Percentiles rank a stretch among this genome's conserved stretches.
Evolutionary conservation across 1,140 invertebrate genomes (phyloP).

Genomic region (Saccostrea echinata): DNA sequence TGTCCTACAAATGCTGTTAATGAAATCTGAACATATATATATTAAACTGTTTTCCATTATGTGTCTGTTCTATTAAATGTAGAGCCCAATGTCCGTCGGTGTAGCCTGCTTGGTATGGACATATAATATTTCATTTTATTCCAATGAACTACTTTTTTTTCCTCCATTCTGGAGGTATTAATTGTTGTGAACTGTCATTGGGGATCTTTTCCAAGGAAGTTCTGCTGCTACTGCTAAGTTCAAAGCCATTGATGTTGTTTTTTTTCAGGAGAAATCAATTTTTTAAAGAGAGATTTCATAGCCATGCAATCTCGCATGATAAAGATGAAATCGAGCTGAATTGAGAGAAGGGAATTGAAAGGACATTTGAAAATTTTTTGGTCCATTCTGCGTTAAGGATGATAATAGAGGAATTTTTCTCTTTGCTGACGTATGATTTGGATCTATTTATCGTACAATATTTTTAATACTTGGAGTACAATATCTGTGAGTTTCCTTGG

Average conservation of each 20-base stretch:
- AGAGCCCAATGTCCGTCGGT: too few relatives aligned
- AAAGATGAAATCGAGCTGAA: not conserved
- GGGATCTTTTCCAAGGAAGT: not conserved
- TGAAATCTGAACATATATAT: too few relatives aligned
- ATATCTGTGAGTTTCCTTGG: too few relatives aligned
- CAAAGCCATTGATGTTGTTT: not conserved
- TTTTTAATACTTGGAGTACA: too few relatives aligned
- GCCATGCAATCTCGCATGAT: not conserved
- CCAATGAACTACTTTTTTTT: not conserved
- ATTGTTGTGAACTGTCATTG: not conserved
- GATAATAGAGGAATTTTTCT: too few relatives aligned
- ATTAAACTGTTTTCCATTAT: too few relatives aligned
- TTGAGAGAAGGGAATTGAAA: not conserved
- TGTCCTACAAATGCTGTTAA: too few relatives aligned
- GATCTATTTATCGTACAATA: too few relatives aligned
- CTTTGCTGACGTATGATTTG: too few relatives aligned
- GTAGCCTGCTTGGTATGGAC: too few relatives aligned
- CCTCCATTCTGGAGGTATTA: not conserved
- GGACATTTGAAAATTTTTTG: not conserved
- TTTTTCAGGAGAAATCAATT: constrained; percentile 32
- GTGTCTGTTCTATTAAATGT: too few relatives aligned
- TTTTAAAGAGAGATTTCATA: not conserved
- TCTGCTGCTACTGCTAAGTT: not conserved
- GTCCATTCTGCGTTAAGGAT: not conserved
- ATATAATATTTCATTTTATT: too few relatives aligned